Base-by-base conservation (phyloP, 64 coral and sea anemone genomes). In the Montipora sp. region DNA sequence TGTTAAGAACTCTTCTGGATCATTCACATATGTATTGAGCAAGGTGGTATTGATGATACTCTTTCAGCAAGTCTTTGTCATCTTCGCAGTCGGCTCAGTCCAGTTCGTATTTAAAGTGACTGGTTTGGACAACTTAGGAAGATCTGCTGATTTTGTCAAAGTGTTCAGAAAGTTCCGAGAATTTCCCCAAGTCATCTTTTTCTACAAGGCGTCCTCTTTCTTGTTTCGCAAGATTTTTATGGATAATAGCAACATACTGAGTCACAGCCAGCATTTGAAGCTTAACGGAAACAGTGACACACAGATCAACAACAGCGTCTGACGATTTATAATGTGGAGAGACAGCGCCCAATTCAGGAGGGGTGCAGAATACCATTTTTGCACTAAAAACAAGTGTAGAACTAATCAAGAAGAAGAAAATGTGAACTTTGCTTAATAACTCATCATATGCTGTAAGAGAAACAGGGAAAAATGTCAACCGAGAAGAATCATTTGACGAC, bases 91-190 rank as follows among this genome's bases (percentile, higher is more conserved):
- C 1, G 90, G 90, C 20, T 47, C 90, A 2, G 12, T 92, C 49
- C 90, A 92, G 80, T 85, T 92, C 13, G 80, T 69, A 51, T 92
- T 92, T 51, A 75, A 92, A 59, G 90, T 92, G 0, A 92, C 79
- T 8, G 90, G 90, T 1, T 21, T 92, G 16, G 90, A 92, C 18
- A 20, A 92, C 44, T 44, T 83, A 2, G 69, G 80, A 66, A 55
- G 36, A 8, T 84, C 80, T 8, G 57, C 70, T 50, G 60, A 75
- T 49, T 92, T 92, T 77, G 70, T 60, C 43, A 92, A 9, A 15
- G 43, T 92, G 10, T 92, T 92, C 47, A 9, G 27, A 13, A 61
- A 75, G 57, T 43, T 92, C 44, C 90, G 90, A 12, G 80, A 82
- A 49, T 92, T 92, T 85, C 72, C 80, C 1, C 80, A 92, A 84